Percentiles rank a stretch among this genome's conserved stretches.
Evolutionary conservation across 1,140 invertebrate species (phyloP).

Genomic region (Pantala flavescens): DNA sequence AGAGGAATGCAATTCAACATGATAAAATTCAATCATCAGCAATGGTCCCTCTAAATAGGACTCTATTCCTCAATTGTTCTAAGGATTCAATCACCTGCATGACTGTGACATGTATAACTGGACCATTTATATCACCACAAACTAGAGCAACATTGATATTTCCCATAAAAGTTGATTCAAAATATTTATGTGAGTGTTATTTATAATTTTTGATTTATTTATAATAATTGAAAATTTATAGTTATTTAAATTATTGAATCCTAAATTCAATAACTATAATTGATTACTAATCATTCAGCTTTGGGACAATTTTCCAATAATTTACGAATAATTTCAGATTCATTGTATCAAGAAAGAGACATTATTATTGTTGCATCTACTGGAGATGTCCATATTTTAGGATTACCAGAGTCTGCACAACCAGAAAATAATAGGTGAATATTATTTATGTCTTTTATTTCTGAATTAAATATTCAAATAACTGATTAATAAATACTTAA

Average conservation of each 20-base stretch:
- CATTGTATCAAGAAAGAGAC: neutral
- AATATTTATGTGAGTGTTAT: neutral
- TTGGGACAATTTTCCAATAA: neutral
- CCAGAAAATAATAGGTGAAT: neutral
- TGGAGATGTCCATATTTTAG: neutral
- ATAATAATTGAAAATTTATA: neutral
- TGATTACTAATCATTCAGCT: neutral
- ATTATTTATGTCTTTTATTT: neutral
- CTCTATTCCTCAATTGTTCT: neutral
- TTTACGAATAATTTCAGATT: neutral
- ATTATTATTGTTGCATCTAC: neutral
- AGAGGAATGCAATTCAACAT: neutral
- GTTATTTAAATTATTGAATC: neutral
- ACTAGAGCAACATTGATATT: neutral
- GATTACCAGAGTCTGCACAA: neutral
- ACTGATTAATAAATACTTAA: too few species aligned
- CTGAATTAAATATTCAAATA: too few species aligned
- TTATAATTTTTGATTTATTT: neutral
- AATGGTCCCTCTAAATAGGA: neutral
- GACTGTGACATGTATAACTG: neutral
- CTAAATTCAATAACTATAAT: neutral
- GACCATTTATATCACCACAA: neutral
- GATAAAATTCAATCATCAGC: neutral
- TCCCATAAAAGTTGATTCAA: neutral
- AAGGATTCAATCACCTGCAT: neutral